Conservation (phyloP, 2,797 vertebrate species). For the Hippocampus kuda region DNA sequence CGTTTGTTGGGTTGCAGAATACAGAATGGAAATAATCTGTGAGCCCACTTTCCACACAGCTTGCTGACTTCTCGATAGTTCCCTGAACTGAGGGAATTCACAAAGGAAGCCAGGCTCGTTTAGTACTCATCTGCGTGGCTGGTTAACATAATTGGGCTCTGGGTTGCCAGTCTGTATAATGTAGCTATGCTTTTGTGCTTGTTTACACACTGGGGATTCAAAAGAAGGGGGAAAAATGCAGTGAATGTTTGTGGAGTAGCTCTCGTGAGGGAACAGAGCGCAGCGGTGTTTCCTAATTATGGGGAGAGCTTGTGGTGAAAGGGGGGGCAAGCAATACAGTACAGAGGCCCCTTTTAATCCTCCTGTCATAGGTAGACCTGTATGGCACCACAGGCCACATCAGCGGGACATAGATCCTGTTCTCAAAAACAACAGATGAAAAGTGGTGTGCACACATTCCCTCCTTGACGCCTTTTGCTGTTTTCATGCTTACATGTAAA, state of each 20-base stretch:
- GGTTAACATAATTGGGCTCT: constrained; percentile 8
- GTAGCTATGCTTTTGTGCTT: constrained; percentile 15
- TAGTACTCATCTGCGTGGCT: constrained; percentile 11
- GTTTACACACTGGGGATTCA: constrained; percentile 6
- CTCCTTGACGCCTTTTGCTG: not conserved
- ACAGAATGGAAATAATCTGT: not conserved
- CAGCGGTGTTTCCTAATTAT: not conserved
- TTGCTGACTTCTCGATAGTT: not conserved
- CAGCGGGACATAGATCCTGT: constrained; percentile 20
- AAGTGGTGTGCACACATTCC: not conserved
- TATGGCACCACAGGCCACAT: not conserved
- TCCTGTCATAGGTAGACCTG: constrained; percentile 27
- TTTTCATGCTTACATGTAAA: not conserved
- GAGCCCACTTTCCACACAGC: constrained; percentile 12
- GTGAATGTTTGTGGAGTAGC: constrained; percentile 3
- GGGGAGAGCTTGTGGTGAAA: constrained; percentile 3
- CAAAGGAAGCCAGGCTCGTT: constrained; percentile 15
- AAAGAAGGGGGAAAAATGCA: not conserved
- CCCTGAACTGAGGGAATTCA: not conserved
- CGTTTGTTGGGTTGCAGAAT: not conserved
- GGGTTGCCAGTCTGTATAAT: not conserved
- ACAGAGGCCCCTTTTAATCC: constrained; percentile 23
- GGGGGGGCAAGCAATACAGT: constrained; percentile 21
- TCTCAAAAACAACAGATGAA: not conserved
- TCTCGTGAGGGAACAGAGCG: constrained; percentile 11